Base-by-base conservation (phyloP, 1,140 invertebrate species). In the Brachionus asplanchnoidis region DNA sequence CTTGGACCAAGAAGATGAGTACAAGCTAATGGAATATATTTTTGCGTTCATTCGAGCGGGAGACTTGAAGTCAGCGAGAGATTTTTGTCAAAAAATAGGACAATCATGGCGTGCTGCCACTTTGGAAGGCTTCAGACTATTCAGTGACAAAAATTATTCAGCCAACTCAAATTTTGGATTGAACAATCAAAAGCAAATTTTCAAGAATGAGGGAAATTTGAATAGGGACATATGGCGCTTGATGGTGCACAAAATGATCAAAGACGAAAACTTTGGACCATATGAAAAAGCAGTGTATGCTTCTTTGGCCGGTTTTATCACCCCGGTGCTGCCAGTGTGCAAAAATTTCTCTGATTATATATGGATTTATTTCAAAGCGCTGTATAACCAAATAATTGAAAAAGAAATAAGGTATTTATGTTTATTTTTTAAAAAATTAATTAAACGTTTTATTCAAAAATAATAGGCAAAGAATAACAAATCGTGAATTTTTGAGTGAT, bases 201-300 rank as follows among this genome's bases (percentile, higher is more conserved):
- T 73, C 8, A 91, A 93, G 66, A 91, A 95, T 32, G 92, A 93
- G 88, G 96, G 96, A 1, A 97, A 97, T 91, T 92, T 93, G 1
- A 93, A 93, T 84, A 88, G 96, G 88, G 95, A 96, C 89, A 90
- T 97, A 1, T 98, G 96, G 96, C 97, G 97, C 87, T 91, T 92
- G 86, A 93, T 93, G 87, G 93, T 95, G 85, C 93, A 94, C 93
- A 91, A 92, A 86, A 90, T 95, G 88, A 93, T 92, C 23, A 88
- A 92, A 87, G 91, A 93, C 87, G 90, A 88, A 23, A 88, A 88
- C 32, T 86, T 91, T 60, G 86, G 88, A 75, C 66, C 86, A 1
- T 88, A 90, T 86, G 91, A 92, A 86, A 88, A 90, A 85, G 91
- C 91, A 9, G 92, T 94, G 32, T 93, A 94, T 85, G 94, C 93